Percentiles rank a stretch among this genome's conserved stretches.
These are phyloP conservation scores for Drosophila infuscata DNA, from an alignment of 2,888 invertebrate species.

Conservation along the genomic window DNA sequence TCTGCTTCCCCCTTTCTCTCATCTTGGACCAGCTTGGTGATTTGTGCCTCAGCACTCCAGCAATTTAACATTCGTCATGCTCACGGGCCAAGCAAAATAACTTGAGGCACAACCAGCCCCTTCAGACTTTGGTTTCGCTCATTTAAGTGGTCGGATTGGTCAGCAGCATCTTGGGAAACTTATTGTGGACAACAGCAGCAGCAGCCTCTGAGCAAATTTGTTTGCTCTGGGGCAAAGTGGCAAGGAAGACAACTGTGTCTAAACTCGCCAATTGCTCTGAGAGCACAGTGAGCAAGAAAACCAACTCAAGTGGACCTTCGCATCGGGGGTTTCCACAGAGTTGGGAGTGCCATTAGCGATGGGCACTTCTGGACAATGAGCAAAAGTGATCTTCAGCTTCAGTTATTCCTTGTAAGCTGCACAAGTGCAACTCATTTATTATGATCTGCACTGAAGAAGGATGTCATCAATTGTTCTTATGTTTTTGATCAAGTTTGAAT, in stretches of 20 bases:
- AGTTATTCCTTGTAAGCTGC: conserved; percentile 31
- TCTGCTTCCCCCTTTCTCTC: neutral
- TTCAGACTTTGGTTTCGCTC: conserved; percentile 13
- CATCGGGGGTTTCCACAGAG: conserved; percentile 26
- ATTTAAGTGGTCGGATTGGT: conserved; percentile 56
- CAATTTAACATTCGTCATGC: conserved; percentile 80
- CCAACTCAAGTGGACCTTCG: conserved; percentile 14
- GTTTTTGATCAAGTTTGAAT: neutral
- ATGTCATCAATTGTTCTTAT: neutral
- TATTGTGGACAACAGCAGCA: conserved; percentile 24
- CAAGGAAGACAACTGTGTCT: conserved; percentile 41
- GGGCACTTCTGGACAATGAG: conserved; percentile 22
- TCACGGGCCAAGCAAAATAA: conserved; percentile 62
- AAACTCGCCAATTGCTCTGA: conserved; percentile 37
- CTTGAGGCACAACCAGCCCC: conserved; percentile 43
- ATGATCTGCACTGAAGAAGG: conserved; percentile 15
- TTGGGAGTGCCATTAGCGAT: conserved; percentile 32
- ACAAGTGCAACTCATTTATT: conserved; percentile 34
- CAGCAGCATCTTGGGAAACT: conserved; percentile 59
- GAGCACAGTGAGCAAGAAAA: neutral
- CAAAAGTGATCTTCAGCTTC: conserved; percentile 32
- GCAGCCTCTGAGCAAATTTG: conserved; percentile 37
- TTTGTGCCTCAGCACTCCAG: conserved; percentile 45
- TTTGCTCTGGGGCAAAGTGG: conserved; percentile 45
- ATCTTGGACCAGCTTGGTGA: conserved; percentile 13